Base-by-base conservation (phyloP, 2,888 invertebrate species). In the Plemyria rubiginata region DNA sequence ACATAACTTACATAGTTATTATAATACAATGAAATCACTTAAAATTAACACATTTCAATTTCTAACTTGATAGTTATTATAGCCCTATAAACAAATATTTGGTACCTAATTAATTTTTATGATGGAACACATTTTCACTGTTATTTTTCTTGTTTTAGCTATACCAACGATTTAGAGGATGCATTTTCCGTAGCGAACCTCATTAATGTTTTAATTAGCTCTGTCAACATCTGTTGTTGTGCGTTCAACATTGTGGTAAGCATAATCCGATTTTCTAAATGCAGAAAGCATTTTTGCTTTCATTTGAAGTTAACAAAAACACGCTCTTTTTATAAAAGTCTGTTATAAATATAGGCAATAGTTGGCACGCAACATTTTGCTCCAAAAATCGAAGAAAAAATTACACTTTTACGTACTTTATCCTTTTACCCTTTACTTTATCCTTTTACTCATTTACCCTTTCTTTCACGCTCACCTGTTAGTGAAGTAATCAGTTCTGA, bases 141-240 rank as follows among this genome's bases (percentile, higher is more conserved):
- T 13, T 16, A 36, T 41, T n/a, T 13, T 48, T 22, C 11, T 50
- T 66, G 50, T 80, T 84, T 62, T 69, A 90, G 89, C 40, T 90
- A 88, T 59, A 85, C 80, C 32, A 81, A 83, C 49, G 83, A 89
- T 70, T 76, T 89, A 62, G 89, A 90, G 68, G 81, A 82, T 15
- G 84, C 86, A 0, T 90, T 90, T 62, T 80, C 86, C 4, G 72
- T 85, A 53, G 84, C 87, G 6, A 88, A 88, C 64, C 80, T 90
- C 6, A 82, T 89, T 13, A 90, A 88, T 60, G 87, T 89, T 3
- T 68, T 89, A 2, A 62, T 89, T 53, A 89, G 89, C 62, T 90
- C 90, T 0, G 81, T 88, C 0, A 82, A 89, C 56, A 88, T 90
- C 60, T 90, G 90, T 72, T 88, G 86, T 62, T 87, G 87, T 41